A percentile compares a stretch with the other conserved stretches of the same genome.
phyloP scores from a whole-genome alignment of 2,113 vertebrate genomes.

The Otus sunia region DNA sequence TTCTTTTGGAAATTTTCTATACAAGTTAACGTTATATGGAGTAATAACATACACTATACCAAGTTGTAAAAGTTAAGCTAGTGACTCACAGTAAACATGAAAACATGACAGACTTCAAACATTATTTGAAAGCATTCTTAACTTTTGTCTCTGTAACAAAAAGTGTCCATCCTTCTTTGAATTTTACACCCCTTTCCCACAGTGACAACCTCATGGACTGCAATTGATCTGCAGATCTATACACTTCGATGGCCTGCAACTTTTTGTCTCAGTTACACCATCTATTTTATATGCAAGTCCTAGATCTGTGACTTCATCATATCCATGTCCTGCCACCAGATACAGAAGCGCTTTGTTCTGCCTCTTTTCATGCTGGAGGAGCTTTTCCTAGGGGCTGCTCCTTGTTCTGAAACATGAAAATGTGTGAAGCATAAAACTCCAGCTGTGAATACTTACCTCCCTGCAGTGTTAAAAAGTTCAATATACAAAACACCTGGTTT shows the following conservation, averaged over 20 bases:
- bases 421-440: conserved; percentile 85
- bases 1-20: background rate
- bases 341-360: conserved; percentile 76
- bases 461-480: conserved; percentile 83
- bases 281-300: conserved; percentile 73
- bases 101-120: background rate
- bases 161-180: background rate
- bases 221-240: conserved; percentile 53
- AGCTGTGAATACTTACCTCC: conserved; percentile 87
- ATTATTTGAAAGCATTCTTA: background rate
- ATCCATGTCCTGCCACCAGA: conserved; percentile 67
- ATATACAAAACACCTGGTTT: conserved; percentile 86
- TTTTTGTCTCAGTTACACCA: conserved; percentile 49
- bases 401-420: conserved; percentile 85
- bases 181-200: conserved; percentile 16
- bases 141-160: conserved; percentile 8
- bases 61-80: conserved; percentile 30
- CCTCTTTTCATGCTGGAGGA: conserved; percentile 67
- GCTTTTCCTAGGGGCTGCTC: conserved; percentile 69
- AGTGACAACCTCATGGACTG: background rate
- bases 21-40: background rate
- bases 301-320: conserved; percentile 69
- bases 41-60: background rate
- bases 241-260: conserved; percentile 28
- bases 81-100: background rate